Evolutionary conservation across 2,113 vertebrate species (phyloP), one percentile per base, ranked within the genome.

Genomic region (Pollachius pollachius): DNA sequence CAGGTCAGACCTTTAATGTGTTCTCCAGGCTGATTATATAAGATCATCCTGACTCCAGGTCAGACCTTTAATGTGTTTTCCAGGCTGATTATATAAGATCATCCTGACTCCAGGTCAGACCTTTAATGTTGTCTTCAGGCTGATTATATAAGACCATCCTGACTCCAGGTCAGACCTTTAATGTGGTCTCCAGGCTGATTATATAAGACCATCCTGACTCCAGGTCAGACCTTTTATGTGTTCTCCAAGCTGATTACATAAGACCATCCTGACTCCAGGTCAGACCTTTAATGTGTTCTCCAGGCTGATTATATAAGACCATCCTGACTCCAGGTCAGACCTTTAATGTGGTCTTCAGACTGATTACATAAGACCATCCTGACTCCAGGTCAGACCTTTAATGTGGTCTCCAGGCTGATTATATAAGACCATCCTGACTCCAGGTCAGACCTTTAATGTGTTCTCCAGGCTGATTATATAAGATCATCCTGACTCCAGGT

Each of bases 401-500:
- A 17, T 54, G 17, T 15, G 1, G 12, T 48, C 41, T 9, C 11
- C 41, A 48, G 41, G 41, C 41, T 48, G 8, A 48, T 48, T 8
- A n/a, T n/a, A n/a, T n/a, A n/a, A n/a, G n/a, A n/a, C n/a, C n/a
- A n/a, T n/a, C n/a, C n/a, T n/a, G n/a, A n/a, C n/a, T n/a, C n/a
- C n/a, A n/a, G n/a, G n/a, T n/a, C n/a, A n/a, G n/a, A n/a, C 37
- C 37, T n/a, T 60, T 1, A 17, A 17, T 54, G 16, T 15, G 1
- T 41, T 41, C 37, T 6, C 9, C 37, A 41, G 37, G 37, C 37
- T 41, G 5, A 41, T 41, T 41, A 41, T 41, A 41, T 27, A 27
- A 27, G 27, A 27, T 4, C 27, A 27, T 99, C 66, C 89, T 99
- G 17, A 95, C 96, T 74, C 95, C 98, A 95, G 97, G 97, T 99